Conservation (phyloP, 2,113 vertebrate genomes). For the Potamarius usumacintae region DNA sequence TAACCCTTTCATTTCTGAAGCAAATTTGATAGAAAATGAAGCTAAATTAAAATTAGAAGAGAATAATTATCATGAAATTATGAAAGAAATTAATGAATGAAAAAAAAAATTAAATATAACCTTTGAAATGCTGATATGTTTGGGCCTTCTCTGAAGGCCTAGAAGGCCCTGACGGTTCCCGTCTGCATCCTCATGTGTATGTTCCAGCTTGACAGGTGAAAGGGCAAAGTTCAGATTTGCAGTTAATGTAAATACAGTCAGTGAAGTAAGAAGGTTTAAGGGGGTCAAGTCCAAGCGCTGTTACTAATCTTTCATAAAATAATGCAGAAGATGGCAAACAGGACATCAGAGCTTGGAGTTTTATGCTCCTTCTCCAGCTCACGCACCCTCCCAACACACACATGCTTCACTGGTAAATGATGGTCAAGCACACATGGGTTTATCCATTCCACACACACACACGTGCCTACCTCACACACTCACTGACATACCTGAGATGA, state of each 20-base stretch:
- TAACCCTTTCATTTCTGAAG: too few relatives aligned
- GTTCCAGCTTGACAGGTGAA: conserved; percentile 50
- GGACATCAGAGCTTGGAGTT: neutral
- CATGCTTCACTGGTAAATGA: neutral
- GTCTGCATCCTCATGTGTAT: conserved; percentile 45
- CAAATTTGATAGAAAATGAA: too few relatives aligned
- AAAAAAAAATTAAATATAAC: too few relatives aligned
- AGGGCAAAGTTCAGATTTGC: conserved; percentile 56
- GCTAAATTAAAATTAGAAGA: too few relatives aligned
- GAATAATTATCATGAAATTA: too few relatives aligned
- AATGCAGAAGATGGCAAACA: neutral
- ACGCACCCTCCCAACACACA: neutral
- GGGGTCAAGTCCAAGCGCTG: conserved; percentile 56
- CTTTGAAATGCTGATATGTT: too few relatives aligned
- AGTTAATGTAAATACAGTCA: conserved; percentile 55
- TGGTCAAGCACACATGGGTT: neutral
- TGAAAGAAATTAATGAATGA: too few relatives aligned
- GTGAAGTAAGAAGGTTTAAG: conserved; percentile 59
- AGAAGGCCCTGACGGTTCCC: too few relatives aligned
- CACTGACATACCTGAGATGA: neutral
- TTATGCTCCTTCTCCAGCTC: neutral
- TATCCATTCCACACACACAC: neutral
- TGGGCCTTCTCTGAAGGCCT: too few relatives aligned
- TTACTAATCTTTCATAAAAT: conserved; percentile 44
- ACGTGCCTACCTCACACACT: neutral